Base-by-base conservation (phyloP, 2,797 vertebrate genomes). In the Sebastes minor region DNA sequence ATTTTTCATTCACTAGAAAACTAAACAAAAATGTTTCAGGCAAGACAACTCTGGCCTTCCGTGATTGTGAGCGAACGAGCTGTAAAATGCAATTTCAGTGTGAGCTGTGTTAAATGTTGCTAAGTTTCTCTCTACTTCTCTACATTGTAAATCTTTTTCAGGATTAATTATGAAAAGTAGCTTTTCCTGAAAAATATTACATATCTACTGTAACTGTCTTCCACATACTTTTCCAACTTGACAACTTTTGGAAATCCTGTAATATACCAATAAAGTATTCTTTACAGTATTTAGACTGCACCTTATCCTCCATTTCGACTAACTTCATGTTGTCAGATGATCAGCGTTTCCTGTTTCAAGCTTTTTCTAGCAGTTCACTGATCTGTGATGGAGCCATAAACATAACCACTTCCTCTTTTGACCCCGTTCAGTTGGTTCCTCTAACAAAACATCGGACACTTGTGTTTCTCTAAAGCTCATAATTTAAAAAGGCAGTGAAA, bases 381-480 rank as follows among this genome's bases (percentile, higher is more conserved):
- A 22, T 61, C 32, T 81, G 69, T 42, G 74, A 62, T 23, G 33
- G 13, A 52, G 66, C 63, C 6, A 12, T 20, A 46, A 42, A 57
- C 68, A 18, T 59, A 71, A 83, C 83, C 84, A 86, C 89, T 93
- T 93, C 93, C 91, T 82, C 74, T 89, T 90, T 65, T 38, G 30
- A 46, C 16, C 27, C 1, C 9, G 20, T 61, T 81, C 14, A 38
- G 9, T 8, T 16, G 2, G 30, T 76, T 83, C 68, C 72, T 59
- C 35, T 59, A 28, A 68, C 33, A 62, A 59, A 33, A 8, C 16
- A 8, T 14, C 18, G 73, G 16, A 55, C 27, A 35, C 23, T 25
- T 23, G 2, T 23, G 22, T 59, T 30, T 8, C 5, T 67, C 10
- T 13, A 27, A 27, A 73, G 25, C 11, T 52, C 1, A 3, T 28